Percentiles rank a stretch among this genome's conserved stretches.
These are phyloP conservation scores for Diarsia brunnea DNA, from an alignment of 2,888 invertebrate genomes.

Conservation along the genomic window DNA sequence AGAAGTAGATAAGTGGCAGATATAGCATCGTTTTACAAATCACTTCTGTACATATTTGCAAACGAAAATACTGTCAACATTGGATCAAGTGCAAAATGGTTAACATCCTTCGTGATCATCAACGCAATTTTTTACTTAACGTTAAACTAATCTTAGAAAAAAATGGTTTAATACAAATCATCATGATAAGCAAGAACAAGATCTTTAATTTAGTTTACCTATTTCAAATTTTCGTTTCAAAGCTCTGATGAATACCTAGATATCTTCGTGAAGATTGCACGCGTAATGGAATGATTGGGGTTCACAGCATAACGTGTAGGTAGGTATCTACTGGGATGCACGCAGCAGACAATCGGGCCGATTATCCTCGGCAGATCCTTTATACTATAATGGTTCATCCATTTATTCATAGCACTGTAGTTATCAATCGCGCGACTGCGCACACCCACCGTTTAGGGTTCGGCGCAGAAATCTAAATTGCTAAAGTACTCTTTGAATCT, in stretches of 20 bases:
- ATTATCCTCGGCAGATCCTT: slow-evolving; percentile 58
- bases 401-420: slow-evolving; percentile 57
- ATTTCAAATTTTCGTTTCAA: slow-evolving; percentile 8
- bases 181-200: background rate
- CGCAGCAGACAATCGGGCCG: slow-evolving; percentile 47
- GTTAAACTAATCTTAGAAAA: slow-evolving; percentile 5
- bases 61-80: slow-evolving; percentile 16
- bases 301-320: background rate
- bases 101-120: background rate
- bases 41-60: slow-evolving; percentile 22
- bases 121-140: background rate
- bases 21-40: slow-evolving; percentile 27
- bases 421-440: slow-evolving; percentile 48
- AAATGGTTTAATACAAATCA: background rate
- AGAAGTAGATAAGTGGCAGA: slow-evolving; percentile 18
- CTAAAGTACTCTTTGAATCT: slow-evolving; percentile 23
- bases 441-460: slow-evolving; percentile 53
- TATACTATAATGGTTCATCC: slow-evolving; percentile 56
- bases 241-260: background rate
- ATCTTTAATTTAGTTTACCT: slow-evolving; percentile 6
- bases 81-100: slow-evolving; percentile 24
- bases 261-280: slow-evolving; percentile 14
- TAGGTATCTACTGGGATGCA: slow-evolving; percentile 3
- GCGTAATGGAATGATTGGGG: slow-evolving; percentile 29
- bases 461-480: slow-evolving; percentile 46